Conservation (phyloP, 1,140 invertebrate species). For the Vanessa tameamea region DNA sequence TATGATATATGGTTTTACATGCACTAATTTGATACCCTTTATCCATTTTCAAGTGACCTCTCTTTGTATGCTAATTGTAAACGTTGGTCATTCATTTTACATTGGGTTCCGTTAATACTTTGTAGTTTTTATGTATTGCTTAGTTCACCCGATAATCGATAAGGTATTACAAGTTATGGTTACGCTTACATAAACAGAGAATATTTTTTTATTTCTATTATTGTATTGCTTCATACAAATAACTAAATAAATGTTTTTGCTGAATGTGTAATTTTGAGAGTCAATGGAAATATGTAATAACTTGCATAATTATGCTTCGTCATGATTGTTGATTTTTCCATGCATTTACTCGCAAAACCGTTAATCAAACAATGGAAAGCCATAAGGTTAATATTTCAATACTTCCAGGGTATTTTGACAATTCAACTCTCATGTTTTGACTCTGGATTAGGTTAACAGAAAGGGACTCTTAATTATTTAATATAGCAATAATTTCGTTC, state of each 20-base stretch:
- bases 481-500: too few relatives aligned
- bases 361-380: too few relatives aligned
- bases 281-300: too few relatives aligned
- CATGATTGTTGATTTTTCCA: too few relatives aligned
- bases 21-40: slow-evolving; percentile 11
- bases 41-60: slow-evolving; percentile 1
- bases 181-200: not conserved
- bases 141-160: slow-evolving; percentile 14
- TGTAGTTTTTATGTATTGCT: not conserved
- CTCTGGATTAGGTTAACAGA: too few relatives aligned
- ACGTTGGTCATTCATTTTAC: not conserved
- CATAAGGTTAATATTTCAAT: too few relatives aligned
- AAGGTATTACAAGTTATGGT: not conserved
- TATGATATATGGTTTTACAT: slow-evolving; percentile 23
- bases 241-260: too few relatives aligned
- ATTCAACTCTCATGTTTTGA: too few relatives aligned
- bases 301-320: too few relatives aligned
- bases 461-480: too few relatives aligned
- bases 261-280: not conserved
- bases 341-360: too few relatives aligned
- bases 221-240: not conserved
- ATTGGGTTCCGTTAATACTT: not conserved
- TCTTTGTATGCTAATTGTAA: not conserved
- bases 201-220: not conserved
- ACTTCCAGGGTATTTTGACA: too few relatives aligned